Evolutionary conservation across 1,140 invertebrate species (phyloP), one percentile per base, ranked within the genome.

Genomic region (Drosophila pachea): DNA sequence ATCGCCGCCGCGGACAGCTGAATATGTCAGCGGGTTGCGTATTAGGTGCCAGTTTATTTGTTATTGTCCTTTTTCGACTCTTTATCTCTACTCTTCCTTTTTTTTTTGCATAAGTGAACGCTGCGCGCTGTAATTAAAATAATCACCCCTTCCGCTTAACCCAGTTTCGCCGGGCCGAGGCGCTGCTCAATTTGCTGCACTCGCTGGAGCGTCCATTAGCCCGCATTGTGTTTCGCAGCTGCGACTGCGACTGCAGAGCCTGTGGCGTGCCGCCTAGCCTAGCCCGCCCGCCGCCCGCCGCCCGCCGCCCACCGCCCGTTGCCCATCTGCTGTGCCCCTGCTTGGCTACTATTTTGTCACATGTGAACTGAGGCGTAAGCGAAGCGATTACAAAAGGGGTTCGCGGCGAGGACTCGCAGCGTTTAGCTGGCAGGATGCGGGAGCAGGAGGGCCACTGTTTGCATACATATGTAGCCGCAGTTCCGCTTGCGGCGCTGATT

Each of bases 261-360:
- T 50, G 45, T 33, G 40, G 50, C 32, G 54, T 16, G 68, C 47
- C 7, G n/a, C 12, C 47, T 49, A 0, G 7, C 6, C 22, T n/a
- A 14, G 33, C 16, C 29, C 14, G 5, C 22, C 22, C 22, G n/a
- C n/a, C n/a, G 16, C 22, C 40, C 22, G 16, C 38, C 40, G n/a
- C 22, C 33, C 14, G n/a, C 29, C 14, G 5, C 22, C 22, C 22
- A n/a, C n/a, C n/a, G 16, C 22, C 40, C 22, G 16, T 11, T n/a
- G n/a, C 22, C 33, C 14, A n/a, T n/a, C n/a, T n/a, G n/a, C n/a
- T n/a, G n/a, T 11, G 14, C 14, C 9, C 2, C 9, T 32, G 55
- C 47, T 59, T 81, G 86, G 70, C 75, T 83, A 86, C 83, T 83
- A 88, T 88, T 67, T 79, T 84, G 86, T 88, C 86, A 88, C 86